These are phyloP conservation scores for Nipponia nippon DNA, from an alignment of 2,113 vertebrate species.

Conservation along the genomic window DNA sequence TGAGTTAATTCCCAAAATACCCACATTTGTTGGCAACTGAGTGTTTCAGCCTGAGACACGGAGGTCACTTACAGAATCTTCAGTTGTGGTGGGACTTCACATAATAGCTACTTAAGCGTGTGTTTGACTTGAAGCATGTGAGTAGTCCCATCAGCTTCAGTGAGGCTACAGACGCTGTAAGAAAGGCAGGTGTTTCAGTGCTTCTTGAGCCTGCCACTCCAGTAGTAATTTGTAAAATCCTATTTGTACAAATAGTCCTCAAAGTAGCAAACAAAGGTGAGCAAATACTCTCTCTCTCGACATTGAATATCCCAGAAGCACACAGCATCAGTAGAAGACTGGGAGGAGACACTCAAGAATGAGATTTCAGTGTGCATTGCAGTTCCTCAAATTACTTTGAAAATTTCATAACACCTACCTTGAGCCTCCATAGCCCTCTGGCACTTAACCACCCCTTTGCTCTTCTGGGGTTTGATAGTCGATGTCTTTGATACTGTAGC, in stretches of 20 bases:
- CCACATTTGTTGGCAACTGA: background rate
- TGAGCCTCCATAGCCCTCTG: background rate
- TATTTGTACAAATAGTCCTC: background rate
- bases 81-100: background rate
- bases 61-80: background rate
- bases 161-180: background rate
- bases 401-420: background rate
- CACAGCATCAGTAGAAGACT: background rate
- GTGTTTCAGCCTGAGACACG: background rate
- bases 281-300: background rate
- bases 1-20: conserved; percentile 9
- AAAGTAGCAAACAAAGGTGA: background rate
- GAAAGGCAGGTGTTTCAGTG: background rate
- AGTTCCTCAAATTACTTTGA: background rate
- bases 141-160: background rate
- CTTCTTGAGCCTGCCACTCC: background rate
- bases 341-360: background rate
- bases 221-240: conserved; percentile 5
- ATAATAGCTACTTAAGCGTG: background rate
- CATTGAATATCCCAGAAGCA: background rate
- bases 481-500: background rate
- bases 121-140: background rate
- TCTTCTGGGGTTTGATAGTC: background rate
- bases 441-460: background rate
- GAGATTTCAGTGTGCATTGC: background rate